A percentile compares a stretch with the other conserved stretches of the same genome.
Evolutionary conservation across 2,113 vertebrate species (phyloP).

Genomic region (Syrmaticus mikado): DNA sequence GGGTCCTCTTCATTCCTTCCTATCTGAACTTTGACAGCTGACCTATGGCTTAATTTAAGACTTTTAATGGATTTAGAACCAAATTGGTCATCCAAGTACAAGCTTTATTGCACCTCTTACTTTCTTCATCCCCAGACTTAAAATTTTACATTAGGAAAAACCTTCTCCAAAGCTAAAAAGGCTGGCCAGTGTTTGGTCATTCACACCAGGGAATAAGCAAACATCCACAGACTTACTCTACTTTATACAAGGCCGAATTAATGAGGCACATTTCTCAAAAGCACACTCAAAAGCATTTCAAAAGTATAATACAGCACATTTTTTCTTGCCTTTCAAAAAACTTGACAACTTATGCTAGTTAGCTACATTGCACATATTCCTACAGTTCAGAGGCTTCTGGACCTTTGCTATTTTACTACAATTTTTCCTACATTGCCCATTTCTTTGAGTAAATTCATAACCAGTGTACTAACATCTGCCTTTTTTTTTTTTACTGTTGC

Average conservation of each 20-base stretch:
- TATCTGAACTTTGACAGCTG: constrained; percentile 39
- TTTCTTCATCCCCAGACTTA: neutral
- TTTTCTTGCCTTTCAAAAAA: neutral
- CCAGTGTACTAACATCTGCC: neutral
- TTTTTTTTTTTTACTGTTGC: neutral
- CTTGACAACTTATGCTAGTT: neutral
- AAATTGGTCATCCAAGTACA: neutral
- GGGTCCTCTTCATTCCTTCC: constrained; percentile 35
- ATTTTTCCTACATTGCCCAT: neutral
- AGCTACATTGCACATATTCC: neutral
- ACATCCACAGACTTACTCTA: neutral
- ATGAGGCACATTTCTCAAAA: neutral
- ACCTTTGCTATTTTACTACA: neutral
- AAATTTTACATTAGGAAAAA: neutral
- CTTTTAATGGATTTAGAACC: constrained; percentile 2
- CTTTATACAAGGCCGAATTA: neutral
- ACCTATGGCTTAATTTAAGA: neutral
- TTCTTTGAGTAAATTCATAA: neutral
- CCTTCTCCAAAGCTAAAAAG: neutral
- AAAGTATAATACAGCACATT: neutral
- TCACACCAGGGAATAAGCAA: neutral
- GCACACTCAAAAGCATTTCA: neutral
- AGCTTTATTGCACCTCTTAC: neutral
- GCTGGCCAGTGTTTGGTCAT: neutral
- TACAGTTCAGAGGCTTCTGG: neutral